Conservation (phyloP, 2,113 vertebrate species). For the Grus americana region DNA sequence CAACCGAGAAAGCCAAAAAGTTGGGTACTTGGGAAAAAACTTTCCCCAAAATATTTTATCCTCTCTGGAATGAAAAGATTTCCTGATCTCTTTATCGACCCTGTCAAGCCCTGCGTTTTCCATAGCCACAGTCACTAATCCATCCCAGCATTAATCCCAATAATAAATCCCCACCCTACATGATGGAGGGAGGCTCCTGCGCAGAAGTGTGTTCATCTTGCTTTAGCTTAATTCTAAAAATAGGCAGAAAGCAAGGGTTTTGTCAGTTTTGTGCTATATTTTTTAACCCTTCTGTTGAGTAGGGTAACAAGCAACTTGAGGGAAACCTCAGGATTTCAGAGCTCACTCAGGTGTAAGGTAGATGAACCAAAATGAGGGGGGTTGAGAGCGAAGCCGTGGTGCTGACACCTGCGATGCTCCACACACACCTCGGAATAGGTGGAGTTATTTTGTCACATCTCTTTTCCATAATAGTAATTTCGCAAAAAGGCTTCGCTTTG, state of each 20-base stretch:
- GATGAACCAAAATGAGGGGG: background rate
- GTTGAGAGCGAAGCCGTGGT: background rate
- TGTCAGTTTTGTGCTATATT: background rate
- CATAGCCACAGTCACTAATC: rapidly evolving
- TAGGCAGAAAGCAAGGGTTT: background rate
- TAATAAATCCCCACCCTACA: background rate
- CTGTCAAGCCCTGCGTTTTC: background rate
- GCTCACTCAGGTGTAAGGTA: too few species aligned
- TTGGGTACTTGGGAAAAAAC: background rate
- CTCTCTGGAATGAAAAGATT: background rate
- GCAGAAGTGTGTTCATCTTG: background rate
- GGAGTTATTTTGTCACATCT: background rate
- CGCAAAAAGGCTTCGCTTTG: background rate
- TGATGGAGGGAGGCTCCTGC: background rate
- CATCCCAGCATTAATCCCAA: background rate
- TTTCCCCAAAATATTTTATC: background rate
- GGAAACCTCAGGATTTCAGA: background rate
- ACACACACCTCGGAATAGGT: background rate
- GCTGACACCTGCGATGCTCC: background rate
- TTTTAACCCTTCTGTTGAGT: background rate
- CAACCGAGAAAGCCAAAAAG: background rate
- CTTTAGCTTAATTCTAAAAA: background rate
- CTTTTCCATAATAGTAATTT: background rate
- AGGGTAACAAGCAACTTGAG: background rate
- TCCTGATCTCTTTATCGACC: background rate